Conservation (phyloP, 2,113 vertebrate species). For the Muntiacus muntjak region DNA sequence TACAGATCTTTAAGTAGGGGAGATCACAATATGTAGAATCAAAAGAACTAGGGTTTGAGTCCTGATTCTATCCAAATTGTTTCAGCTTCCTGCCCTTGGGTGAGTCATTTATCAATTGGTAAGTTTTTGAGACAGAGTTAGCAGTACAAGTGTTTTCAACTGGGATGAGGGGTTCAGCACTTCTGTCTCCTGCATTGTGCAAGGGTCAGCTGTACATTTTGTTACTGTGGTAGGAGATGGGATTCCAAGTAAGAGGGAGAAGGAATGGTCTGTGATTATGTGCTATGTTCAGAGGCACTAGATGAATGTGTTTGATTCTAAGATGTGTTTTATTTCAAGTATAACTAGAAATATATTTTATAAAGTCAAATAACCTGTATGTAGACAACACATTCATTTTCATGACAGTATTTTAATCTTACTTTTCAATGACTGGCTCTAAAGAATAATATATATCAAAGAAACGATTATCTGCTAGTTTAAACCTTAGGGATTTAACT, state of each 20-base stretch:
- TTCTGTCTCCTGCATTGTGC: background rate
- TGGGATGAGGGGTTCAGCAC: background rate
- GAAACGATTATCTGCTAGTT: background rate
- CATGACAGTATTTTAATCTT: background rate
- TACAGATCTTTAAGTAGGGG: background rate
- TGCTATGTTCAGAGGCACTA: background rate
- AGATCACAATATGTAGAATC: background rate
- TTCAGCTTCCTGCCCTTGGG: background rate
- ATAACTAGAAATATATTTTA: constrained; percentile 6
- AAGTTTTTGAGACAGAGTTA: background rate
- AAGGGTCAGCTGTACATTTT: background rate
- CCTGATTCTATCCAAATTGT: background rate
- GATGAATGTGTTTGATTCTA: background rate
- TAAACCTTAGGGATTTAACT: background rate
- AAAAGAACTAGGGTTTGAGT: background rate
- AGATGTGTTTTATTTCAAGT: background rate
- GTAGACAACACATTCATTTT: constrained; percentile 16
- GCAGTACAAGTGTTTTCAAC: background rate
- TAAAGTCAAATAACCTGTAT: background rate
- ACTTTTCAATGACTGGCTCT: constrained; percentile 15
- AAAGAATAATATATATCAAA: constrained; percentile 14
- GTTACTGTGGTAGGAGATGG: background rate
- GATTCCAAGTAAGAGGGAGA: background rate
- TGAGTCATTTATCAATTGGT: background rate
- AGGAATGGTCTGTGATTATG: background rate